Base-by-base conservation (phyloP, 2,888 invertebrate species). In the Trachelus iudaicus region DNA sequence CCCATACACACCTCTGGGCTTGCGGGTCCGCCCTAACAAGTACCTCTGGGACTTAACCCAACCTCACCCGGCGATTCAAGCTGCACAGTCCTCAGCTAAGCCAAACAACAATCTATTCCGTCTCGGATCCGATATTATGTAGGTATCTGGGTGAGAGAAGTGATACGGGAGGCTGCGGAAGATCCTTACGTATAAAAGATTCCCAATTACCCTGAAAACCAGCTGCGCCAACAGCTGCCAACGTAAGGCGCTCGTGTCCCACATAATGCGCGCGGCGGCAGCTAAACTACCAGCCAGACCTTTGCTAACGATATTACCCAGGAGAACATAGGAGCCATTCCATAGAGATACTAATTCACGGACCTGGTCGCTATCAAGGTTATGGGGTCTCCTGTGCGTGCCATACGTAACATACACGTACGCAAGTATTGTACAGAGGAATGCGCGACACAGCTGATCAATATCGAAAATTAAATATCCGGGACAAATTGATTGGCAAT, bases 1-100 rank as follows among this genome's bases (percentile, higher is more conserved):
- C 89, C 89, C 90, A 89, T 90, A 85, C 88, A 89, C 89, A 88
- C 89, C 89, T 89, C 83, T 82, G 56, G 75, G 78, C 80, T 77
- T 75, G 76, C 80, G 81, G 83, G 80, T 82, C 83, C 85, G 84
- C 86, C 86, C 84, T 85, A 85, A 86, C 84, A 86, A 86, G 86
- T 85, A 86, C 83, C 85, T 83, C 80, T 56, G 56, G 83, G 76
- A 37, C 71, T 76, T 79, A 83, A 82, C 83, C 84, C 78, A 80
- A 80, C 56, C 80, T 81, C 81, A 84, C 79, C 77, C 69, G 77
- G 73, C 75, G 73, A 77, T 68, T 34, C 76, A 73, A 82, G 76
- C 77, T 56, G 56, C 9, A 56, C 56, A 71, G 71, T 13, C 71
- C 30, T 71, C 23, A 9, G 56, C 56, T 56, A 73, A 73, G 76